phyloP scores from a whole-genome alignment of 2,113 vertebrate genomes.

The Myodes glareolus region DNA sequence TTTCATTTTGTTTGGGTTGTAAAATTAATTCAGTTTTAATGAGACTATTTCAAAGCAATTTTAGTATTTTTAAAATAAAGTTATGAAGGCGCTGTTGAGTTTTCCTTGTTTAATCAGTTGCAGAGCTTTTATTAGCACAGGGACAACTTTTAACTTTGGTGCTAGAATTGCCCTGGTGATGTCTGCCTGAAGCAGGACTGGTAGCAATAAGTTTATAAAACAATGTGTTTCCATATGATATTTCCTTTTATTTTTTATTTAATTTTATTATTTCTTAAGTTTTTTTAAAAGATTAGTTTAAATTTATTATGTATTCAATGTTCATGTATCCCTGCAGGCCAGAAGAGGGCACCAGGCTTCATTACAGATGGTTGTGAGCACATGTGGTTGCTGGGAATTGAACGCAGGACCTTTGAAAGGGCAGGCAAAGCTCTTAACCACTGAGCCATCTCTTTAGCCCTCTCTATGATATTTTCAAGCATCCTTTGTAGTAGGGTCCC shows the following conservation, averaged over 20 bases:
- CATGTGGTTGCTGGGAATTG: too few relatives aligned
- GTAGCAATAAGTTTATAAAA: not conserved
- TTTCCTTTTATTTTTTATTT: not conserved
- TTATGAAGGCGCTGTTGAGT: not conserved
- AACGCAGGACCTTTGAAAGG: too few relatives aligned
- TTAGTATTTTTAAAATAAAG: not conserved
- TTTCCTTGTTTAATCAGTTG: not conserved
- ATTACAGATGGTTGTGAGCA: too few relatives aligned
- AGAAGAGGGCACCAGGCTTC: too few relatives aligned
- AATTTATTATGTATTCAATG: too few relatives aligned
- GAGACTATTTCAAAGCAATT: slow-evolving; percentile 21
- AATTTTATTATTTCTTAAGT: too few relatives aligned
- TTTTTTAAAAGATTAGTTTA: too few relatives aligned
- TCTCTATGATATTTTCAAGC: not conserved
- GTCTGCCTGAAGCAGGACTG: not conserved
- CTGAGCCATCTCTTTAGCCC: too few relatives aligned
- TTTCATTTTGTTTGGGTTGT: not conserved
- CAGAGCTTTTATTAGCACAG: not conserved
- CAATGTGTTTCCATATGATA: not conserved
- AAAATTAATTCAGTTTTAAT: not conserved
- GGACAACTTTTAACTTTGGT: not conserved
- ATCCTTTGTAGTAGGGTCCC: too few relatives aligned
- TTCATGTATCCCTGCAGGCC: too few relatives aligned
- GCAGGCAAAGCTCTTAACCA: too few relatives aligned
- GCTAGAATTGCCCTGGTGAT: not conserved